A percentile compares a stretch with the other conserved stretches of the same genome.
phyloP scores from a whole-genome alignment of 1,140 invertebrate genomes.

The Chironomus tepperi region DNA sequence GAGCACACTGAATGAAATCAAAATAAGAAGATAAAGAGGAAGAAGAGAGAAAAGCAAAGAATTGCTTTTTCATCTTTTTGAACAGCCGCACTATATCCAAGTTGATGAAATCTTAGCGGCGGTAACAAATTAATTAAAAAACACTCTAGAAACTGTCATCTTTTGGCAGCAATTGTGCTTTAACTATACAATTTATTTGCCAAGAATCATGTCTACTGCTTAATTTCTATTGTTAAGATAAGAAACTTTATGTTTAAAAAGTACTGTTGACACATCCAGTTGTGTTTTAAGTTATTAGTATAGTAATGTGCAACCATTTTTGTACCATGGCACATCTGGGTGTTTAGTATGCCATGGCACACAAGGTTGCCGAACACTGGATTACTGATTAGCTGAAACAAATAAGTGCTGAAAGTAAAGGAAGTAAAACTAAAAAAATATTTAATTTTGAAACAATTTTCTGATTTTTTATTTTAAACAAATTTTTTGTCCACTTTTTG shows the following conservation, averaged over 20 bases:
- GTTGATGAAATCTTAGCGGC: neutral
- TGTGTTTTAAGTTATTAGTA: too few relatives aligned
- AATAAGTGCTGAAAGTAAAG: neutral
- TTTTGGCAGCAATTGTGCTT: neutral
- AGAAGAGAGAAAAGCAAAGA: neutral
- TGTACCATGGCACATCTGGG: too few relatives aligned
- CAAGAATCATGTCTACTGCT: too few relatives aligned
- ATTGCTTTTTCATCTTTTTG: neutral
- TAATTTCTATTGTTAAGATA: too few relatives aligned
- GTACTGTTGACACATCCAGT: too few relatives aligned
- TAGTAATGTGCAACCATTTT: too few relatives aligned
- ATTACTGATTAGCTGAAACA: too few relatives aligned
- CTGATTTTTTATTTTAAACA: slow-evolving; percentile 15
- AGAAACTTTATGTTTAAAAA: too few relatives aligned
- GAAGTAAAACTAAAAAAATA: neutral
- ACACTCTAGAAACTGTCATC: neutral
- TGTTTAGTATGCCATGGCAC: too few relatives aligned
- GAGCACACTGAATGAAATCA: neutral
- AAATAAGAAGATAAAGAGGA: neutral
- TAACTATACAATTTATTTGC: too few relatives aligned
- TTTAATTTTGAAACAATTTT: slow-evolving; percentile 11
- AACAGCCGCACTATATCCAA: neutral
- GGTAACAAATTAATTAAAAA: neutral
- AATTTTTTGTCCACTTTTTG: neutral
- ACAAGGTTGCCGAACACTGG: too few relatives aligned